Evolutionary conservation across 2,113 vertebrate genomes (phyloP).

Genomic region (rabbit (Oryctolagus cuniculus)): mOryCun1.1 NC_091453.1:34708001-34708500

Average conservation of each 20-base stretch:
- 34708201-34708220: conserved; percentile 12
- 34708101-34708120: conserved; percentile 16
- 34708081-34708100: conserved; percentile 16
- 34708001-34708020: not conserved
- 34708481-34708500: not conserved
- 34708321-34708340: conserved; percentile 61
- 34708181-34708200: not conserved
- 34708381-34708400: conserved; percentile 38
- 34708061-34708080: conserved; percentile 48
- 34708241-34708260: conserved; percentile 46
- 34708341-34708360: conserved; percentile 61
- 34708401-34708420: conserved; percentile 67
- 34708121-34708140: conserved; percentile 34
- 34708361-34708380: conserved; percentile 42
- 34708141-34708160: conserved; percentile 14
- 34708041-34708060: not conserved
- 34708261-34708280: conserved; percentile 1
- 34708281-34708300: conserved; percentile 49
- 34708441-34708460: conserved; percentile 29
- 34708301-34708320: conserved; percentile 39
- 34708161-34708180: not conserved
- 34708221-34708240: conserved; percentile 14
- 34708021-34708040: conserved; percentile 28
- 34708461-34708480: conserved; percentile 47
- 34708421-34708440: conserved; percentile 48